Percentiles rank a stretch among this genome's conserved stretches.
phyloP scores from a whole-genome alignment of 2,888 invertebrate genomes.

The Ramazzottius varieornatus region DNA sequence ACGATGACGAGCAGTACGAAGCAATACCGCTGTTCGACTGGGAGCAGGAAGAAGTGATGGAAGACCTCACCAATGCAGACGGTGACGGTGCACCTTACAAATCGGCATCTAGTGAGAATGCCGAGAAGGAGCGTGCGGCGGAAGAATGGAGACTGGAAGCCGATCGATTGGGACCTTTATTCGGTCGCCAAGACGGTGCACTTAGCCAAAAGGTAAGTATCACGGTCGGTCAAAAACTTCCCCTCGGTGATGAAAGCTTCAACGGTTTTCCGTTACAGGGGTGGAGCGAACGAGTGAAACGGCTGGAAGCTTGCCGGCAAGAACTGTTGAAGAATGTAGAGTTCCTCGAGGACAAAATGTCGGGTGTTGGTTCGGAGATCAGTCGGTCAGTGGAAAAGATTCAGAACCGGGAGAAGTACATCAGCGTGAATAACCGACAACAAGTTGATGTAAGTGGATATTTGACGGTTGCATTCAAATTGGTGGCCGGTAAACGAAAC shows the following conservation, averaged over 20 bases:
- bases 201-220: neutral
- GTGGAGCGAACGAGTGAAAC: neutral
- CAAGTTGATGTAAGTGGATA: neutral
- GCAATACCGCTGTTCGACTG: neutral
- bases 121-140: neutral
- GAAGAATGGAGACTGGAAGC: neutral
- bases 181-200: neutral
- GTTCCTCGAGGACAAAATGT: neutral
- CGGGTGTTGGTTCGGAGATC: neutral
- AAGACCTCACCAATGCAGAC: too few relatives aligned
- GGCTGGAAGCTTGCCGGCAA: neutral
- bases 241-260: too few relatives aligned
- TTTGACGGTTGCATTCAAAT: too few relatives aligned
- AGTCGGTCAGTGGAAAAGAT: neutral
- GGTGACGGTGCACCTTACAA: too few relatives aligned
- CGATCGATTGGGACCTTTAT: neutral
- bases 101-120: neutral
- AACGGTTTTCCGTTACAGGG: neutral
- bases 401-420: neutral
- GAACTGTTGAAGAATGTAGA: neutral
- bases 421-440: neutral
- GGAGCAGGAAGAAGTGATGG: neutral
- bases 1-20: neutral
- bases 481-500: too few relatives aligned
- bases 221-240: neutral